A percentile compares a stretch with the other conserved stretches of the same genome.
phyloP scores from a whole-genome alignment of 2,888 invertebrate genomes.

The Stratiomys singularior region DNA sequence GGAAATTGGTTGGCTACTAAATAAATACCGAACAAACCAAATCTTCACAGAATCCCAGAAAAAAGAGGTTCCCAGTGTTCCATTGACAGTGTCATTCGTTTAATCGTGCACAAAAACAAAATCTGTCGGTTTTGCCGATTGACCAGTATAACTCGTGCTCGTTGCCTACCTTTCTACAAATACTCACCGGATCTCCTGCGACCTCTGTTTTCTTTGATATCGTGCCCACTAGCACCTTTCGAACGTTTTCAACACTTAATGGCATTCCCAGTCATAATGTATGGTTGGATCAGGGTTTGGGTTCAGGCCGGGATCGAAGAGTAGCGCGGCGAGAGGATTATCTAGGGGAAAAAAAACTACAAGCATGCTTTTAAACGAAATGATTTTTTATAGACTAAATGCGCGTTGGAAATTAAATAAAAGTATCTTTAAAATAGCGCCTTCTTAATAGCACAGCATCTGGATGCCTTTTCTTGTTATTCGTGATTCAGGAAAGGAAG shows the following conservation, averaged over 20 bases:
- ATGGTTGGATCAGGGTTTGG: background rate
- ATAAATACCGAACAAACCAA: slow-evolving; percentile 28
- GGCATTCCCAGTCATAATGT: slow-evolving; percentile 20
- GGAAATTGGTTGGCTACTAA: slow-evolving; percentile 37
- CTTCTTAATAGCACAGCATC: slow-evolving; percentile 44
- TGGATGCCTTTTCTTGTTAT: slow-evolving; percentile 29
- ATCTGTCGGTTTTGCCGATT: slow-evolving; percentile 19
- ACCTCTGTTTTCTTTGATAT: background rate
- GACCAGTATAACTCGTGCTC: slow-evolving; percentile 18
- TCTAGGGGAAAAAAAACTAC: background rate
- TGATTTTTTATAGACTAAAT: slow-evolving; percentile 41
- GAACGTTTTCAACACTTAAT: slow-evolving; percentile 28
- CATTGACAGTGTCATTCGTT: slow-evolving; percentile 40
- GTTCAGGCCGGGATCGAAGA: background rate
- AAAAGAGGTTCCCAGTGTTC: slow-evolving; percentile 24
- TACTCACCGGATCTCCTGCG: background rate
- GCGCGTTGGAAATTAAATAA: slow-evolving; percentile 49
- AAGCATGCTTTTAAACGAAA: slow-evolving; percentile 41
- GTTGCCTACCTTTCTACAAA: background rate
- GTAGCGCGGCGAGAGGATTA: background rate
- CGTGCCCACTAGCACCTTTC: slow-evolving; percentile 10
- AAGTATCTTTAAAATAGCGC: slow-evolving; percentile 44
- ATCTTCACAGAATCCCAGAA: background rate
- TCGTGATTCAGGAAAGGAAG: slow-evolving; percentile 13
- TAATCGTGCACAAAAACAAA: slow-evolving; percentile 38